Percentiles rank a stretch among this genome's conserved stretches.
Evolutionary conservation across 1,140 invertebrate species (phyloP).

Genomic region (Gryon sp.): DNA sequence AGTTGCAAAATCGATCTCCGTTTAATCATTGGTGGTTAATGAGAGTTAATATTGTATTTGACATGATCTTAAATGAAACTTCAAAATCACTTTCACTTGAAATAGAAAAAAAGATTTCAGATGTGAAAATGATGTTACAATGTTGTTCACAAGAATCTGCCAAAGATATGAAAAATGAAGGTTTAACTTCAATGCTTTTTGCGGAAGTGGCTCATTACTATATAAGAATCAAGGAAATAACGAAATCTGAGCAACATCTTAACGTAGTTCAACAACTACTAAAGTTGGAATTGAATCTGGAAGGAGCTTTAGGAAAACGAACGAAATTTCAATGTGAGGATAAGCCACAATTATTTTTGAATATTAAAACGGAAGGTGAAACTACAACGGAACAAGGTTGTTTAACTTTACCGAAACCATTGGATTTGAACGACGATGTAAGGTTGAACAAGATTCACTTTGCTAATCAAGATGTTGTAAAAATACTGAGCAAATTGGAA

Average conservation of each 20-base stretch:
- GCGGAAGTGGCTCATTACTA: conserved; percentile 88
- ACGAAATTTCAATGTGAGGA: conserved; percentile 92
- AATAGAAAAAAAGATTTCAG: conserved; percentile 80
- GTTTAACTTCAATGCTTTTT: too few species aligned
- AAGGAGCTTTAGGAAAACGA: conserved; percentile 89
- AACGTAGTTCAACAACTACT: conserved; percentile 82
- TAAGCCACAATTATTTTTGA: conserved; percentile 89
- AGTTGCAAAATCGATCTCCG: conserved; percentile 76
- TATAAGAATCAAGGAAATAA: conserved; percentile 86
- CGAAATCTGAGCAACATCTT: conserved; percentile 84
- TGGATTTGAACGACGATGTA: conserved; percentile 91
- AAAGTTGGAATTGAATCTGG: conserved; percentile 84
- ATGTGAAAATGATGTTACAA: conserved; percentile 16
- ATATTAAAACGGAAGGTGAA: conserved; percentile 80
- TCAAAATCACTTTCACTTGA: conserved; percentile 83
- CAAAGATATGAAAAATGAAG: too few species aligned
- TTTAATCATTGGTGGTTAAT: conserved; percentile 87
- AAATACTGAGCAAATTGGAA: conserved; percentile 85
- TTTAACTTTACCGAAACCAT: conserved; percentile 81
- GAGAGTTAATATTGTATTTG: conserved; percentile 85
- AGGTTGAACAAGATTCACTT: conserved; percentile 89
- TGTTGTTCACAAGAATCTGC: too few species aligned
- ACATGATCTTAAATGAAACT: conserved; percentile 86
- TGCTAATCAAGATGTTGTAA: conserved; percentile 81
- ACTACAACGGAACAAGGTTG: conserved; percentile 66